Evolutionary conservation across 2,797 vertebrate species (phyloP), one percentile per base, ranked within the genome.

Genomic region (Threskiornis aethiopicus): DNA sequence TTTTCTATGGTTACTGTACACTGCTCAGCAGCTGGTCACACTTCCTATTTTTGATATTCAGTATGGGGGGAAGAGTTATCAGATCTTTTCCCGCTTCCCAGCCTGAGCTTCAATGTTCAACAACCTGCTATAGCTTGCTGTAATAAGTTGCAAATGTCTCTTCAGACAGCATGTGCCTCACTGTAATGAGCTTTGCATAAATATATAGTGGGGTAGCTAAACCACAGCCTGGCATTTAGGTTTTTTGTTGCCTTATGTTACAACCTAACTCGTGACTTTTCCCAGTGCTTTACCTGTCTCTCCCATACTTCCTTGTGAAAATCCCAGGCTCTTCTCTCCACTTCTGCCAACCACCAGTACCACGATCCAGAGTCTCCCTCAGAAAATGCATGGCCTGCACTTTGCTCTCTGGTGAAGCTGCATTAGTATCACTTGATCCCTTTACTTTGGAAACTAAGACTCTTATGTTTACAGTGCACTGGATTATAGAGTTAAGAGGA

Each of bases 271-370:
- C 65, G 31, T 55, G 19, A 47, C 21, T 65, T 61, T 57, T 83
- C 11, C 13, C 13, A 25, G 5, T 52, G 47, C 28, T 80, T 92
- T 57, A 28, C 15, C 31, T n/a, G 16, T 17, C 11, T 73, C 33
- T 37, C 9, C 13, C 24, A 26, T 12, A 28, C 4, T 20, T 70
- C 14, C n/a, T 76, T 89, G 64, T 22, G 16, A 59, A 87, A 93
- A 64, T 5, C 2, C 0, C 0, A 1, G 5, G 16, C 2, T 72
- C 10, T 82, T 57, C 49, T 65, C 28, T 90, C 44, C 5, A 3
- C 3, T 73, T 88, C 16, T 70, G 29, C 26, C 25, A 57, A 28
- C 5, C 5, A 49, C 8, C 19, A 54, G 10, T 10, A 47, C 6
- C 37, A 65, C 81, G 47, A 44, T 16, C 5, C 33, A 51, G 29